A percentile compares a stretch with the other conserved stretches of the same genome.
Evolutionary conservation across 2,888 invertebrate genomes (phyloP).

Genomic region (Drosophila testacea): DNA sequence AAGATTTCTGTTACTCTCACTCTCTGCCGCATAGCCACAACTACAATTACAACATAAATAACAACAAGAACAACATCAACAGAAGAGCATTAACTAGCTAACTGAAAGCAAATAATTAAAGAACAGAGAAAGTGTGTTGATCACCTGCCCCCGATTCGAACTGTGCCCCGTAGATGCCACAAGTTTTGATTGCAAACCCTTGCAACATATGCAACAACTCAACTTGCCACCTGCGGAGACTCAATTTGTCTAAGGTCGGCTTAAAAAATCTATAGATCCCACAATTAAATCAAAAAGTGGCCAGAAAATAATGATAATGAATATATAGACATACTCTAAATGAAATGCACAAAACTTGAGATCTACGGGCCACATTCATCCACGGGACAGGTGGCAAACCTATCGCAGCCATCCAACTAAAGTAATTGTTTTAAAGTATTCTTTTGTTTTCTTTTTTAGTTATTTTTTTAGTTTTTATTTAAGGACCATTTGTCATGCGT

Average conservation of each 20-base stretch:
- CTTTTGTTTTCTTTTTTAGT: constrained; percentile 31
- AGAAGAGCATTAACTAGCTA: constrained; percentile 14
- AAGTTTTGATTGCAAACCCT: constrained; percentile 34
- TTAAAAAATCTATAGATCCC: background rate
- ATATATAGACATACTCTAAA: background rate
- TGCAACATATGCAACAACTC: constrained; percentile 5
- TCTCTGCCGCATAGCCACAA: constrained; percentile 22
- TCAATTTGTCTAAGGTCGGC: constrained; percentile 82
- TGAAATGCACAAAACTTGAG: constrained; percentile 28
- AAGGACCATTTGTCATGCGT: constrained; percentile 50
- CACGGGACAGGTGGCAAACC: constrained; percentile 23
- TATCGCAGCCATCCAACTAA: constrained; percentile 47
- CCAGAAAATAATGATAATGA: background rate
- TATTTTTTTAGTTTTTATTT: constrained; percentile 34
- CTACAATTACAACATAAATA: constrained; percentile 17
- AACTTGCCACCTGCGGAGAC: constrained; percentile 81
- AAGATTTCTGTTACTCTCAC: constrained; percentile 67
- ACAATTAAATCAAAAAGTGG: background rate
- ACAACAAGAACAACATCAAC: constrained; percentile 8
- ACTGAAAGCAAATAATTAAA: constrained; percentile 17
- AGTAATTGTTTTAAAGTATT: constrained; percentile 53
- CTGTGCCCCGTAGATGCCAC: constrained; percentile 23
- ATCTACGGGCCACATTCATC: constrained; percentile 12
- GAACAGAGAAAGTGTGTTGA: constrained; percentile 27
- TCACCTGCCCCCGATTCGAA: background rate